phyloP scores from a whole-genome alignment of 2,888 invertebrate species.

The Athripsodes cinereus region DNA sequence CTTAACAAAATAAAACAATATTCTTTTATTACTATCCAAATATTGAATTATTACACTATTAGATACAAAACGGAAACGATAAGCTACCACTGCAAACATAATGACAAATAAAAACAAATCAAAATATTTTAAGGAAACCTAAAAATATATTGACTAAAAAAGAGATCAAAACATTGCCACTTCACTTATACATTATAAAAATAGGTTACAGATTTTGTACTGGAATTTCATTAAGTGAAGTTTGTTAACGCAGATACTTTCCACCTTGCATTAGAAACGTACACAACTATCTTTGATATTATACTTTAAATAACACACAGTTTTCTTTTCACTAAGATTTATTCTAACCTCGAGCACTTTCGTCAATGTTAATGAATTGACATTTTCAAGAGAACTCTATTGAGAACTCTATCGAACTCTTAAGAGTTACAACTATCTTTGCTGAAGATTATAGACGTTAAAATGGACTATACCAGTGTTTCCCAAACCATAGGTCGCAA shows the following conservation, averaged over 20 bases:
- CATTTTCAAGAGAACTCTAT: too few relatives aligned
- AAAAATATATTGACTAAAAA: slow-evolving; percentile 63
- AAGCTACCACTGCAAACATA: slow-evolving; percentile 30
- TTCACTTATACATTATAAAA: slow-evolving; percentile 36
- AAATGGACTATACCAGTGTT: too few relatives aligned
- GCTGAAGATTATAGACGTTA: too few relatives aligned
- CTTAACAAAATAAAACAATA: neutral
- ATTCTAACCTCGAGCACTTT: too few relatives aligned
- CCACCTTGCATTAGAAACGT: neutral
- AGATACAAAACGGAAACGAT: slow-evolving; percentile 28
- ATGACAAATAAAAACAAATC: slow-evolving; percentile 30
- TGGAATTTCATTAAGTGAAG: slow-evolving; percentile 25
- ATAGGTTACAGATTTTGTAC: slow-evolving; percentile 33
- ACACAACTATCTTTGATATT: too few relatives aligned
- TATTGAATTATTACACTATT: slow-evolving; percentile 29
- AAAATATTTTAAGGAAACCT: slow-evolving; percentile 30
- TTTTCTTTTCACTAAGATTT: too few relatives aligned
- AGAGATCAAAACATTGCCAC: slow-evolving; percentile 70
- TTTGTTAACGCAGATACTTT: neutral
- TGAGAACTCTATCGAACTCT: too few relatives aligned
- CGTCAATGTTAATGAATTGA: too few relatives aligned
- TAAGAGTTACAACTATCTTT: too few relatives aligned
- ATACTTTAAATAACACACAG: too few relatives aligned
- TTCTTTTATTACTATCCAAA: slow-evolving; percentile 19
- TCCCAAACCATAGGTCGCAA: too few relatives aligned